phyloP scores from a whole-genome alignment of 2,797 vertebrate species.

The Onychomys arenicola region DNA sequence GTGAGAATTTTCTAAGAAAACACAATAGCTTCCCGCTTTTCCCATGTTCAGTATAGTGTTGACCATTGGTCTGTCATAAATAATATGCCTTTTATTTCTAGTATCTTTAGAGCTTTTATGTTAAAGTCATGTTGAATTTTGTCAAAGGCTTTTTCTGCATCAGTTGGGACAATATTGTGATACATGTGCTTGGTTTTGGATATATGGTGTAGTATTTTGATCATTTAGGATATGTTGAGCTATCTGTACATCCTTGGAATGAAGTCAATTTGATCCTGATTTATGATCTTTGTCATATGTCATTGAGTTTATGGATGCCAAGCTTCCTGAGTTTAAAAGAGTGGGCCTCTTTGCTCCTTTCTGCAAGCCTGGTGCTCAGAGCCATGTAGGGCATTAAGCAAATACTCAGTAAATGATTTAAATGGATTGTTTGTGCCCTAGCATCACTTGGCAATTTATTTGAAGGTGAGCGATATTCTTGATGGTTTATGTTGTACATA shows the following conservation, averaged over 20 bases:
- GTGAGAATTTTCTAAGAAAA: conserved; percentile 30
- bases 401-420: neutral
- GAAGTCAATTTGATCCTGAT: neutral
- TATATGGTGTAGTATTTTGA: neutral
- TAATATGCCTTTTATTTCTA: neutral
- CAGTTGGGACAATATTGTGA: neutral
- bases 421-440: neutral
- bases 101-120: neutral
- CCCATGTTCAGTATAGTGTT: neutral
- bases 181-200: neutral
- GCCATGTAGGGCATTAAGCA: neutral
- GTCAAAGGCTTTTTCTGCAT: neutral
- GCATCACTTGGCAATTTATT: neutral
- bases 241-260: neutral
- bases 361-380: neutral
- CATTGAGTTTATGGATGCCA: neutral
- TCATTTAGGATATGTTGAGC: neutral
- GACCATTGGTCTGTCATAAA: neutral
- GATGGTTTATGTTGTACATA: neutral
- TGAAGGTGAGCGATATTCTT: conserved; percentile 11
- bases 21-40: neutral
- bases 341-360: neutral
- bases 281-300: neutral
- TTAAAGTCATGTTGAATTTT: neutral
- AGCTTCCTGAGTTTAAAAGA: neutral